phyloP scores from a whole-genome alignment of 1,140 invertebrate species.

The Drosophila sturtevanti region DNA sequence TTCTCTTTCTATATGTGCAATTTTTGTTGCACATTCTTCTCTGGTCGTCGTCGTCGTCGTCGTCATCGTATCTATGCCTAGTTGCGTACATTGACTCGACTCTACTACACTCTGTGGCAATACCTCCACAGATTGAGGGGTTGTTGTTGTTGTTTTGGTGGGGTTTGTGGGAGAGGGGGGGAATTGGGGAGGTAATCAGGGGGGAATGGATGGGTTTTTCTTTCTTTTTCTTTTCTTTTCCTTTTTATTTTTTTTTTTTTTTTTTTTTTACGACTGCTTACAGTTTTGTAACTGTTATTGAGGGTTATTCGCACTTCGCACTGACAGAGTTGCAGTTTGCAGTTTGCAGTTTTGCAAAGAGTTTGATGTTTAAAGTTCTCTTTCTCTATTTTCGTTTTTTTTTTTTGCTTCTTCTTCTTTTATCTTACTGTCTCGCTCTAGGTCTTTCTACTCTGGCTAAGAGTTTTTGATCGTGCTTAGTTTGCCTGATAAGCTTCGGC shows the following conservation, averaged over 20 bases:
- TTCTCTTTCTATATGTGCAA: slow-evolving; percentile 49
- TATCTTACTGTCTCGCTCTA: neutral
- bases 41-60: slow-evolving; percentile 24
- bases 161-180: neutral
- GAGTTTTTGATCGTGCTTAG: slow-evolving; percentile 70
- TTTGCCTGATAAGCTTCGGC: slow-evolving; percentile 64
- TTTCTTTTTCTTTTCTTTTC: neutral
- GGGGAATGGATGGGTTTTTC: slow-evolving; percentile 5
- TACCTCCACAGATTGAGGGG: slow-evolving; percentile 9
- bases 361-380: slow-evolving; percentile 29
- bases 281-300: slow-evolving; percentile 82
- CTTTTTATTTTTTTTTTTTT: slow-evolving; percentile 34
- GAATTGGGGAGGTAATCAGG: neutral
- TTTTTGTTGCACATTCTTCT: slow-evolving; percentile 71
- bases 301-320: slow-evolving; percentile 70
- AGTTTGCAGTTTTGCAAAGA: slow-evolving; percentile 32
- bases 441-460: neutral
- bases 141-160: no score
- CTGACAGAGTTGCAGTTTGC: slow-evolving; percentile 30
- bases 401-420: neutral
- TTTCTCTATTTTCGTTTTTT: neutral
- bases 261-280: slow-evolving; percentile 65
- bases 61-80: slow-evolving; percentile 64
- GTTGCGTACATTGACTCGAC: slow-evolving; percentile 67
- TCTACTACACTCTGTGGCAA: neutral